phyloP scores from a whole-genome alignment of 2,888 invertebrate species.

The Epicampocera succincta region DNA sequence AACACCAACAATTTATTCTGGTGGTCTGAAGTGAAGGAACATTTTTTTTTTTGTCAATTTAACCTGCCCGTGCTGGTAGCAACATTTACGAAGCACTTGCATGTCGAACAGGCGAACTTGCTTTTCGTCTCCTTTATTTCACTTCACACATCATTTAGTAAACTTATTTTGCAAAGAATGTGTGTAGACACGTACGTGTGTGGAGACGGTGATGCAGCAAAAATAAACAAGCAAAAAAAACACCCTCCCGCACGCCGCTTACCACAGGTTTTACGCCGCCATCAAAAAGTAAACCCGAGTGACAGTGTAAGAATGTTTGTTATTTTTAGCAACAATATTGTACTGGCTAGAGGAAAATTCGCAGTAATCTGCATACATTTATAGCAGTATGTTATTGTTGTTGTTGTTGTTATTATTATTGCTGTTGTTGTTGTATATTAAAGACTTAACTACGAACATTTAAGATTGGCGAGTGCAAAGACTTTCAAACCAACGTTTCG shows the following conservation, averaged over 20 bases:
- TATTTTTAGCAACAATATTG: background rate
- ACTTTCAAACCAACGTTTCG: too few relatives aligned
- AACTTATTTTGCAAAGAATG: too few relatives aligned
- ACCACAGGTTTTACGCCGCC: too few relatives aligned
- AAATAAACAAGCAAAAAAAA: too few relatives aligned
- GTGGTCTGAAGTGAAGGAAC: background rate
- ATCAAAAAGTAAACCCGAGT: background rate
- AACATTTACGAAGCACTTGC: background rate
- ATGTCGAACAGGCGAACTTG: background rate
- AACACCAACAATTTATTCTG: constrained; percentile 1
- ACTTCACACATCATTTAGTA: background rate
- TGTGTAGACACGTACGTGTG: too few relatives aligned
- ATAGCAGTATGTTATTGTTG: too few relatives aligned
- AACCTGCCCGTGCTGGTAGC: constrained; percentile 5
- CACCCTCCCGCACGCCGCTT: background rate
- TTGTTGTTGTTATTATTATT: too few relatives aligned
- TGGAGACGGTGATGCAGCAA: too few relatives aligned
- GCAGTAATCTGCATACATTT: background rate
- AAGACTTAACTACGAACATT: too few relatives aligned
- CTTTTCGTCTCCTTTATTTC: background rate
- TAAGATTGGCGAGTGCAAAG: too few relatives aligned
- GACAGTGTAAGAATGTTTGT: background rate
- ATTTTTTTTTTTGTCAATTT: constrained; percentile 1
- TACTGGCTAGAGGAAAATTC: background rate
- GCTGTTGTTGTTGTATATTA: too few relatives aligned